Percentiles rank a stretch among this genome's conserved stretches.
Evolutionary conservation across 2,888 invertebrate genomes (phyloP).

Genomic region (Margaritifera margaritifera): DNA sequence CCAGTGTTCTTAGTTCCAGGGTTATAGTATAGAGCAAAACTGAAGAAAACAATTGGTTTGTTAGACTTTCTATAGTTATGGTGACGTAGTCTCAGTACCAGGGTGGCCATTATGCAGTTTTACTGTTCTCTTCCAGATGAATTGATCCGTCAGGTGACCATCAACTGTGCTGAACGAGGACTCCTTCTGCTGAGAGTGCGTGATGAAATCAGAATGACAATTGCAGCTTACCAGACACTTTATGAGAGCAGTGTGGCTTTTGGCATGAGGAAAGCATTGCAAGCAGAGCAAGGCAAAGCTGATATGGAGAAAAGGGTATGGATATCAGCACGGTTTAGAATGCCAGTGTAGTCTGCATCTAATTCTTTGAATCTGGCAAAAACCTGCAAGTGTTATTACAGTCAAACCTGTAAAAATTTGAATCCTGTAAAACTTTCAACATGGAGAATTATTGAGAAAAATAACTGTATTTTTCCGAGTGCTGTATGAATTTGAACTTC

Average conservation of each 20-base stretch:
- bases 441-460: no score
- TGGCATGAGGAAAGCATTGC: slow-evolving; percentile 97
- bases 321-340: no score
- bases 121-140: slow-evolving; percentile 78
- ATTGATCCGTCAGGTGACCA: slow-evolving; percentile 91
- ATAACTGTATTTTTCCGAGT: no score
- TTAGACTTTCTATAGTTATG: neutral
- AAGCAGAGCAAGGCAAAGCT: slow-evolving; percentile 89
- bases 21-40: no score
- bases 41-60: neutral
- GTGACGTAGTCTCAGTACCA: neutral
- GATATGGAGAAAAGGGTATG: slow-evolving; percentile 72
- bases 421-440: no score
- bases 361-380: no score
- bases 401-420: no score
- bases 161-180: slow-evolving; percentile 97
- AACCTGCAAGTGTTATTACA: no score
- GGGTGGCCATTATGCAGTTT: neutral
- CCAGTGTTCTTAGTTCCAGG: no score
- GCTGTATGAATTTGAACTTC: no score
- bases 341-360: no score
- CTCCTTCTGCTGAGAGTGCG: slow-evolving; percentile 91
- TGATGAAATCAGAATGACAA: slow-evolving; percentile 96
- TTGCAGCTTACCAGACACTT: slow-evolving; percentile 95
- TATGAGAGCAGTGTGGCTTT: slow-evolving; percentile 98